These are phyloP conservation scores for Tetragnatha montana DNA, from an alignment of 2,888 invertebrate species.

Conservation along the genomic window DNA sequence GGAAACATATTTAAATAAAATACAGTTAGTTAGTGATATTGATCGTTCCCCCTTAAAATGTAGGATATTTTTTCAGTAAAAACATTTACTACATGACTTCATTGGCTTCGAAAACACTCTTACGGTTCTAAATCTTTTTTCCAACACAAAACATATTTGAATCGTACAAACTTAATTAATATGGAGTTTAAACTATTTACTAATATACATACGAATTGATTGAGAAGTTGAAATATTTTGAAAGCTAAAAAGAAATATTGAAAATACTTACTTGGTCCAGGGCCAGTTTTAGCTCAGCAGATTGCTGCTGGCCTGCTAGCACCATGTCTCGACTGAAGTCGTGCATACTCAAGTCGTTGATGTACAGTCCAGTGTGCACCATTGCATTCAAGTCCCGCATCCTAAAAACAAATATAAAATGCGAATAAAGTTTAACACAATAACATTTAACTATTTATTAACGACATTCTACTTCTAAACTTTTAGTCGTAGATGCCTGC, in stretches of 20 bases:
- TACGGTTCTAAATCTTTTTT: too few species aligned
- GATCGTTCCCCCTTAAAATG: too few species aligned
- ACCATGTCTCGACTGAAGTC: constrained; percentile 90
- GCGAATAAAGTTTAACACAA: background rate
- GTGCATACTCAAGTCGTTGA: constrained; percentile 99
- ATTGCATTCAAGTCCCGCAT: constrained; percentile 96
- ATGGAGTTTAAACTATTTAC: too few species aligned
- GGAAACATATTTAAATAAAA: too few species aligned
- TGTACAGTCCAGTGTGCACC: constrained; percentile 93
- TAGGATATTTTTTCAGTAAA: too few species aligned
- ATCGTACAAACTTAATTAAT: too few species aligned
- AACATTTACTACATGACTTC: too few species aligned
- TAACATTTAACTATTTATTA: background rate
- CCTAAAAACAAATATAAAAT: constrained; percentile 73
- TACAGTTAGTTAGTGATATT: too few species aligned
- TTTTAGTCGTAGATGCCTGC: too few species aligned
- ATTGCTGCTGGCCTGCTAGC: constrained; percentile 88
- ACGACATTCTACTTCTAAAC: background rate
- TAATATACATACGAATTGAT: too few species aligned
- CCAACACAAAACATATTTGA: too few species aligned
- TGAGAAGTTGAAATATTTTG: background rate
- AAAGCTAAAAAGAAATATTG: background rate
- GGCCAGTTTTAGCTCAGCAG: constrained; percentile 95
- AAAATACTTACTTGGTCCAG: constrained; percentile 81
- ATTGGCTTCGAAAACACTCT: too few species aligned